Conservation (phyloP, 2,888 invertebrate genomes). For the Empis stercorea region DNA sequence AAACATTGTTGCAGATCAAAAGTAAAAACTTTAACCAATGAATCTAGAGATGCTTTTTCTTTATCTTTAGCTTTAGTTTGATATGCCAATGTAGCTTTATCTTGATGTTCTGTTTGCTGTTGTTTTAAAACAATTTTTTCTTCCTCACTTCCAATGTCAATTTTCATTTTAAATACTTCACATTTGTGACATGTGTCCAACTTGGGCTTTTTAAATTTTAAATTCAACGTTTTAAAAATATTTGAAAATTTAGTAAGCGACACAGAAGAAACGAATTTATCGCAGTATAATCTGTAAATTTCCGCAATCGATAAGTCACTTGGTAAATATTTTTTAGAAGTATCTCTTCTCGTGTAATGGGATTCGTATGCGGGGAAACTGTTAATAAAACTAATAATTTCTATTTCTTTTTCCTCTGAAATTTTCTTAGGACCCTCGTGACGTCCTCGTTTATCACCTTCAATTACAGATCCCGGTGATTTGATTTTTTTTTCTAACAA, state of each 20-base stretch:
- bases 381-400: constrained; percentile 8
- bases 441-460: constrained; percentile 8
- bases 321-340: constrained; percentile 9
- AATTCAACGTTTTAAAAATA: constrained; percentile 9
- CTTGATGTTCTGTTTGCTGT: neutral
- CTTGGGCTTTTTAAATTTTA: constrained; percentile 14
- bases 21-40: constrained; percentile 1
- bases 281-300: constrained; percentile 9
- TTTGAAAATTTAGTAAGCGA: constrained; percentile 12
- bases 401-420: constrained; percentile 6
- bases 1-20: constrained; percentile 14
- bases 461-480: neutral
- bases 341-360: constrained; percentile 10
- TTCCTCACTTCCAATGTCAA: constrained; percentile 3
- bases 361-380: constrained; percentile 10
- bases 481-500: constrained; percentile 11
- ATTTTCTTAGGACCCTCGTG: constrained; percentile 7
- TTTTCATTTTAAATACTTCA: constrained; percentile 11
- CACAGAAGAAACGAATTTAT: constrained; percentile 3
- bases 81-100: constrained; percentile 1
- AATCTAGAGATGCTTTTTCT: constrained; percentile 3
- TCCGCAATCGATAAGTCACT: constrained; percentile 10
- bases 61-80: constrained; percentile 5
- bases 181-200: constrained; percentile 13
- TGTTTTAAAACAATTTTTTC: constrained; percentile 3